Evolutionary conservation across 2,888 invertebrate species (phyloP).

Genomic region (Napeogenes sylphis): DNA sequence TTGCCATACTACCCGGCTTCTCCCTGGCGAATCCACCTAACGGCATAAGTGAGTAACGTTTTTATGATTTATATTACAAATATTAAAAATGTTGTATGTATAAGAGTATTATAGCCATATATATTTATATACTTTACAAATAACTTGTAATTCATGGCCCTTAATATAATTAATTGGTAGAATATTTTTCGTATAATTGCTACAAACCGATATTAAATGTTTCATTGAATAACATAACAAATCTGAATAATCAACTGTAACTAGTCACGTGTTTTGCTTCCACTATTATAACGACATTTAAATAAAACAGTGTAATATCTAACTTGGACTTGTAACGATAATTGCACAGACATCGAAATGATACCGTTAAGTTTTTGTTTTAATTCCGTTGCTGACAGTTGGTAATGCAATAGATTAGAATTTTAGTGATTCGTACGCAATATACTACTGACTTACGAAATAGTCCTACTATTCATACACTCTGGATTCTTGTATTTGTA

Average conservation of each 20-base stretch:
- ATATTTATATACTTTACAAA: no score
- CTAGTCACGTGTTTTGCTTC: conserved; percentile 20
- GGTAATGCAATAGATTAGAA: conserved; percentile 18
- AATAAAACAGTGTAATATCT: conserved; percentile 25
- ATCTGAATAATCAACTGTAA: no score
- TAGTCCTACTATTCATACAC: conserved; percentile 14
- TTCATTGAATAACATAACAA: no score
- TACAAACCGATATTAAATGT: no score
- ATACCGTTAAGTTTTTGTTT: conserved; percentile 23
- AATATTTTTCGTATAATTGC: no score
- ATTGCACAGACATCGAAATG: conserved; percentile 22
- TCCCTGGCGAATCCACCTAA: conserved; percentile 47
- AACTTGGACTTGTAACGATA: conserved; percentile 21
- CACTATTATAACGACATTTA: conserved; percentile 21
- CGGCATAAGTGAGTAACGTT: conserved; percentile 54
- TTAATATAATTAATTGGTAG: no score
- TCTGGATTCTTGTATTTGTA: conserved; percentile 8
- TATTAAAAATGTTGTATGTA: no score
- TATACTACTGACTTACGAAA: conserved; percentile 24
- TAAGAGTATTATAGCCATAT: no score
- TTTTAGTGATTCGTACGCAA: conserved; percentile 21
- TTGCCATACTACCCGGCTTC: conserved; percentile 44
- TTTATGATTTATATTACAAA: background rate
- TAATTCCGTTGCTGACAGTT: conserved; percentile 15
- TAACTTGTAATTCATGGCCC: no score